Evolutionary conservation across 2,888 invertebrate genomes (phyloP), one percentile per base, ranked within the genome.

Genomic region (Metopia argyrocephala): DNA sequence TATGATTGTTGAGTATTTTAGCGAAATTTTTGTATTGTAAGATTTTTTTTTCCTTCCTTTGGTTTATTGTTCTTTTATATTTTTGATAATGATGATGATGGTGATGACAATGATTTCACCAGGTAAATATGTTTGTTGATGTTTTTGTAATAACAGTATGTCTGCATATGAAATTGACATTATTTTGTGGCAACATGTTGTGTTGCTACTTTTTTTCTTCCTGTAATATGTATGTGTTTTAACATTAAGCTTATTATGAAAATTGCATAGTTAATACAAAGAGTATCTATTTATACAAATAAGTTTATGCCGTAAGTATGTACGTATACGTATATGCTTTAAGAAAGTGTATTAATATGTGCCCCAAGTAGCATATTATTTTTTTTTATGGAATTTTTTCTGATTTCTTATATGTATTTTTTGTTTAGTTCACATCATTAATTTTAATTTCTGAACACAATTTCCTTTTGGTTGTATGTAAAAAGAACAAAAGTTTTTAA

Each of bases 401-500:
- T n/a, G n/a, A n/a, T n/a, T n/a, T n/a, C n/a, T n/a, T n/a, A n/a
- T n/a, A n/a, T n/a, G n/a, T n/a, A n/a, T n/a, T 73, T 57, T 25
- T 31, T 31, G 64, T 61, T 68, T 48, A 48, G 20, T 15, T 45
- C 18, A 75, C 54, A 78, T 78, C 81, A 81, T 81, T 81, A 81
- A 79, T 78, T 78, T 82, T 83, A 79, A 81, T 79, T 76, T 38
- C 74, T 27, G n/a, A 66, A 71, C 38, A 74, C 65, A 87, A 86
- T 85, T 86, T 38, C 15, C 86, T 84, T 84, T 84, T 85, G 85
- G 46, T n/a, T n/a, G n/a, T n/a, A n/a, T n/a, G 86, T 87, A 88
- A 89, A 38, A 31, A 38, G 88, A 85, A 88, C 87, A 88, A n/a
- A n/a, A n/a, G 89, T 89, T 88, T 85, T 89, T 87, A 87, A 89